Evolutionary conservation across 2,888 invertebrate genomes (phyloP).

Genomic region (Antheraea assamensis): DNA sequence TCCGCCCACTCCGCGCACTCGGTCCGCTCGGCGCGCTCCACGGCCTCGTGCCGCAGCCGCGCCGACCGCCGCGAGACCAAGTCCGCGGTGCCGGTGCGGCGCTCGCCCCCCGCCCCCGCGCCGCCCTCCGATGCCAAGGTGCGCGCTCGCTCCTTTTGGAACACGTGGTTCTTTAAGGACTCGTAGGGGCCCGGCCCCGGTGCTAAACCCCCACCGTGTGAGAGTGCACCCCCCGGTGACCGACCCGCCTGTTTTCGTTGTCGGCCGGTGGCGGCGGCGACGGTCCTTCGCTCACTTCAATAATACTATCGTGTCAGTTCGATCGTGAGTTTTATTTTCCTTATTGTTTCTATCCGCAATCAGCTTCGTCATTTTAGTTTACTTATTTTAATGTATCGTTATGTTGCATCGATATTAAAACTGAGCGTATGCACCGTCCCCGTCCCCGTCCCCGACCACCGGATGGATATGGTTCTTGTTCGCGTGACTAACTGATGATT

Average conservation of each 20-base stretch:
- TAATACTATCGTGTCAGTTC: constrained; percentile 81
- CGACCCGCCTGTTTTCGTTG: constrained; percentile 25
- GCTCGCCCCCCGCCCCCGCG: constrained; percentile 66
- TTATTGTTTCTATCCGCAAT: not conserved
- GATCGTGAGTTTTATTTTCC: constrained; percentile 71
- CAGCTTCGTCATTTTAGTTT: not conserved
- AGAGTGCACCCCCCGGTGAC: constrained; percentile 56
- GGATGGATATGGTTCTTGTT: constrained; percentile 7
- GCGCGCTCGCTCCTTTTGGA: constrained; percentile 87
- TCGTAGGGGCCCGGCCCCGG: constrained; percentile 29
- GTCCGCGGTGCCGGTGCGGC: constrained; percentile 64
- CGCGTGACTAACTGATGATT: constrained; percentile 18
- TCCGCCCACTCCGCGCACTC: constrained; percentile 58
- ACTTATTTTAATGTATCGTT: not conserved
- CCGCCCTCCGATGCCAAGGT: constrained; percentile 84
- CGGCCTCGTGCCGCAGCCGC: constrained; percentile 44
- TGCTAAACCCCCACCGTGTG: constrained; percentile 55
- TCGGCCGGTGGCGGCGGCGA: constrained; percentile 27
- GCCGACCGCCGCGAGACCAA: constrained; percentile 57
- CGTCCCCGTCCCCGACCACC: not conserved
- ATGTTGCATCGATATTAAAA: not conserved
- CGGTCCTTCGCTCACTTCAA: constrained; percentile 37
- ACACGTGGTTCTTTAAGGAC: constrained; percentile 81
- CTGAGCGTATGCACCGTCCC: constrained; percentile 2
- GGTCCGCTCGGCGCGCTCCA: constrained; percentile 48